Evolutionary conservation across 2,888 invertebrate genomes (phyloP).

Genomic region (Macrosoma leucophasiata): DNA sequence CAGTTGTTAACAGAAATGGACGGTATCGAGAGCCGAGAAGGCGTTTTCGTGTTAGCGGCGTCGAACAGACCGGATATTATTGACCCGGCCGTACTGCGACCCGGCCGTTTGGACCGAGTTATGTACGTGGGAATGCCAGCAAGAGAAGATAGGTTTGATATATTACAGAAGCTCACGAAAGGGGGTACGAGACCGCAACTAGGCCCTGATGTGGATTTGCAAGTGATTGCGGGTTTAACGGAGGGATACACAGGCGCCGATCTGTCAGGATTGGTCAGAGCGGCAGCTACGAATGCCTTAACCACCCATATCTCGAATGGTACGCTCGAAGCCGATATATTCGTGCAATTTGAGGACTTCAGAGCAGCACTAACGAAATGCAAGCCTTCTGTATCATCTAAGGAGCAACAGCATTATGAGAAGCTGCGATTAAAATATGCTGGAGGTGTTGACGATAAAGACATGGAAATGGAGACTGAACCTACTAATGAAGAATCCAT

Average conservation of each 20-base stretch:
- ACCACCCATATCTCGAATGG: conserved; percentile 81
- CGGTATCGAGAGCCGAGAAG: conserved; percentile 92
- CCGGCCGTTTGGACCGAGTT: conserved; percentile 92
- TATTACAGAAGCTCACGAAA: conserved; percentile 92
- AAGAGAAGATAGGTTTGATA: conserved; percentile 87
- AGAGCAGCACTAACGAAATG: conserved; percentile 84
- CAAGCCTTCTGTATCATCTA: conserved; percentile 89
- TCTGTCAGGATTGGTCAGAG: conserved; percentile 90
- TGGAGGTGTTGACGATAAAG: conserved; percentile 64
- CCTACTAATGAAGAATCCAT: conserved; percentile 63
- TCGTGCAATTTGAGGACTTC: conserved; percentile 83
- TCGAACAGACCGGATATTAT: conserved; percentile 98
- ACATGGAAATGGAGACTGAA: conserved; percentile 76
- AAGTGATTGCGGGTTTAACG: conserved; percentile 79
- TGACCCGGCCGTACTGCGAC: conserved; percentile 93
- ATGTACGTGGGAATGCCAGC: conserved; percentile 93
- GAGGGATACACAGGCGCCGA: conserved; percentile 96
- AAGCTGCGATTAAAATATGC: conserved; percentile 81
- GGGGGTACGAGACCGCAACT: conserved; percentile 87
- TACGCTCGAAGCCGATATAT: conserved; percentile 70
- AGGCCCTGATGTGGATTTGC: conserved; percentile 84
- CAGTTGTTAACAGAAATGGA: conserved; percentile 99
- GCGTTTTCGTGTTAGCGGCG: conserved; percentile 96
- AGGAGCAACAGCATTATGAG: conserved; percentile 87
- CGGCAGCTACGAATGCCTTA: conserved; percentile 88